These are phyloP conservation scores for Pipistrellus kuhlii DNA, from an alignment of 2,797 vertebrate species.

Conservation along the genomic window DNA sequence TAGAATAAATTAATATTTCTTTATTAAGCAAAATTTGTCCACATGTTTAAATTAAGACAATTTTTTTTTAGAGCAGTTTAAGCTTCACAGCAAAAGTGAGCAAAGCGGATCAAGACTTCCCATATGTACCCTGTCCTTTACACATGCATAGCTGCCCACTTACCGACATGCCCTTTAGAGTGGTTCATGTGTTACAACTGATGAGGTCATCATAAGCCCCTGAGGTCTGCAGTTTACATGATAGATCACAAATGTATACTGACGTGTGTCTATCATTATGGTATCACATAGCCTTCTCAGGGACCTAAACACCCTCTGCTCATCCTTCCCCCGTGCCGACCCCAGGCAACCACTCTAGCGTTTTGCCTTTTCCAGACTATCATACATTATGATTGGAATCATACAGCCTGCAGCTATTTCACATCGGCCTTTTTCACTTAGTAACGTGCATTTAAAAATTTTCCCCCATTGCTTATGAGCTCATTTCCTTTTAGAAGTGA, in stretches of 20 bases:
- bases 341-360: neutral
- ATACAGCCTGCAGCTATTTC: neutral
- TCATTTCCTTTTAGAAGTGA: neutral
- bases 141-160: neutral
- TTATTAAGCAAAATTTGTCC: neutral
- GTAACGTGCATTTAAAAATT: neutral
- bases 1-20: neutral
- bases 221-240: neutral
- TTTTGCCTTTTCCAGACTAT: neutral
- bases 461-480: neutral
- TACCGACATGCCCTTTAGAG: neutral
- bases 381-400: neutral
- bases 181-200: neutral
- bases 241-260: neutral
- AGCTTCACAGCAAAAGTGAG: neutral
- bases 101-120: neutral
- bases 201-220: neutral
- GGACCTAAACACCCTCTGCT: neutral
- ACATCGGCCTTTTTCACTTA: neutral
- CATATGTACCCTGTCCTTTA: neutral
- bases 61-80: neutral
- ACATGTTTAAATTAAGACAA: neutral
- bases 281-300: neutral
- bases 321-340: neutral
- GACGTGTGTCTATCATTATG: neutral